These are phyloP conservation scores for Lampris incognitus DNA, from an alignment of 2,113 vertebrate species.

Conservation along the genomic window DNA sequence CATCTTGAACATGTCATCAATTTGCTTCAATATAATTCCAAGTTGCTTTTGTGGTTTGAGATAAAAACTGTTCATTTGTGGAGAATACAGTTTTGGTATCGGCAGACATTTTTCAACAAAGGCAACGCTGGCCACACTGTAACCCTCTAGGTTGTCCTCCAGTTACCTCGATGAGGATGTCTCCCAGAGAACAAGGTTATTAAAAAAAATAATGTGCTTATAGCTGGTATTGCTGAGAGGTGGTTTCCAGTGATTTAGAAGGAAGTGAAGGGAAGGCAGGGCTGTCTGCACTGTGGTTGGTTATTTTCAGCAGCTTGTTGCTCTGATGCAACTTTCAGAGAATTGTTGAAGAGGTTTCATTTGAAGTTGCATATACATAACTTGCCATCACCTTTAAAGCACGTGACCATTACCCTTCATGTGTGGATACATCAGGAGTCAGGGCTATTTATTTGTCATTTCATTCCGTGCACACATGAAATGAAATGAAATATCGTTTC, in stretches of 20 bases:
- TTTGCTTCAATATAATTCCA: conserved; percentile 20
- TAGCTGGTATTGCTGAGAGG: neutral
- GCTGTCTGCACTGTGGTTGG: conserved; percentile 7
- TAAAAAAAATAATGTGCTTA: too few relatives aligned
- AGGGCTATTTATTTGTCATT: too few relatives aligned
- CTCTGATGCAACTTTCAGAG: conserved; percentile 7
- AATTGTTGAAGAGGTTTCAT: neutral
- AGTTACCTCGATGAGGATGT: conserved; percentile 44
- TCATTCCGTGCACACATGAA: too few relatives aligned
- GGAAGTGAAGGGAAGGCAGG: neutral
- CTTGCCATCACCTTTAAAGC: neutral
- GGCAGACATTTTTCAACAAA: conserved; percentile 29
- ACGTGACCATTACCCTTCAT: neutral
- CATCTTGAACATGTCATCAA: conserved; percentile 39
- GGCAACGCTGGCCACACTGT: conserved; percentile 20
- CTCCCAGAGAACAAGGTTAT: conserved; percentile 20
- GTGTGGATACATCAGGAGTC: neutral
- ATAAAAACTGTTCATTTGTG: conserved; percentile 21
- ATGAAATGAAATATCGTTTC: too few relatives aligned
- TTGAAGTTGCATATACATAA: neutral
- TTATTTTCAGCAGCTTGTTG: neutral
- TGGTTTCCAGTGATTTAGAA: conserved; percentile 26
- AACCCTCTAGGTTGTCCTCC: conserved; percentile 31
- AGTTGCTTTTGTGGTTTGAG: conserved; percentile 36
- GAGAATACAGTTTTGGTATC: conserved; percentile 36